phyloP scores from a whole-genome alignment of 2,797 vertebrate genomes.

The Mus minutoides region DNA sequence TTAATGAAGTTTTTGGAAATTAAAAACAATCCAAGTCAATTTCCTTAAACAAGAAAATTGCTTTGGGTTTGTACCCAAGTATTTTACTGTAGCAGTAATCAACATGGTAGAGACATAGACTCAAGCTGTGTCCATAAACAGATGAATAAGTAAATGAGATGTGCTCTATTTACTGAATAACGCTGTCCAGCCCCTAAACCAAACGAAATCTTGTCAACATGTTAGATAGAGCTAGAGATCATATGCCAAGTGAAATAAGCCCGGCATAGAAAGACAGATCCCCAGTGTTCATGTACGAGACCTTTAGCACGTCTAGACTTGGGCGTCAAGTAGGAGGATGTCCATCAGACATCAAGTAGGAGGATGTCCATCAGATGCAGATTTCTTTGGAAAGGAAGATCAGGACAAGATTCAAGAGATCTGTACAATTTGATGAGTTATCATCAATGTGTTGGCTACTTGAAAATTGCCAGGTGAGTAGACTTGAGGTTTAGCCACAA shows the following conservation, averaged over 20 bases:
- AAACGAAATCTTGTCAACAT: neutral
- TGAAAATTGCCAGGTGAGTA: neutral
- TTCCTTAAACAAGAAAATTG: constrained; percentile 18
- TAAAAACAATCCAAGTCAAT: constrained; percentile 32
- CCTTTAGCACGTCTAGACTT: neutral
- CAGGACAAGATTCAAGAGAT: neutral
- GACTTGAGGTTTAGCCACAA: neutral
- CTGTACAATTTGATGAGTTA: neutral
- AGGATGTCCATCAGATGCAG: neutral
- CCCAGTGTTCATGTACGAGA: rapidly evolving
- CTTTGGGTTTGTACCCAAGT: neutral
- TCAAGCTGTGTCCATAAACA: neutral
- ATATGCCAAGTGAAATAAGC: neutral
- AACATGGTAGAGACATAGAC: neutral
- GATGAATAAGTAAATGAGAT: neutral
- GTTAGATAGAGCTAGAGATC: neutral
- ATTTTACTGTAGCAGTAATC: neutral
- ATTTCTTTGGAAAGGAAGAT: neutral
- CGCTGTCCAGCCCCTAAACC: neutral
- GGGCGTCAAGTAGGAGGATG: neutral
- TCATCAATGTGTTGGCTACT: neutral
- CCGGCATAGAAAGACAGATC: neutral
- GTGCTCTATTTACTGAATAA: neutral
- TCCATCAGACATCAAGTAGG: neutral
- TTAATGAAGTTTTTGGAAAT: neutral